These are phyloP conservation scores for Sinohyriopsis cumingii DNA, from an alignment of 2,888 invertebrate species.

Conservation along the genomic window DNA sequence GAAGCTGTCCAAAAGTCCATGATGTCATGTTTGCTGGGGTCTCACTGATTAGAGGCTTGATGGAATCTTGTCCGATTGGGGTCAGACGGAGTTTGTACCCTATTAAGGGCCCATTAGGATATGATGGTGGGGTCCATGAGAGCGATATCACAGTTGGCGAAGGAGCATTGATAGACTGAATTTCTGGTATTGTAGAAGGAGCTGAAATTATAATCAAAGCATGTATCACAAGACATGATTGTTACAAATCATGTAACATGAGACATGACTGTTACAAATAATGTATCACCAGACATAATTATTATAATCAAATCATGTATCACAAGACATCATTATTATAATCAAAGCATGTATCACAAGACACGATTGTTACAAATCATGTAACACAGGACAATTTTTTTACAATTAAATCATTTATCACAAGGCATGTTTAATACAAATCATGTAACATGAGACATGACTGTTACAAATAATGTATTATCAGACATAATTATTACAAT, in stretches of 20 bases:
- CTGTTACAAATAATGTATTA: too few species aligned
- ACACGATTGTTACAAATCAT: too few species aligned
- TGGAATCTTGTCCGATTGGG: constrained; percentile 69
- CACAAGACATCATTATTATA: too few species aligned
- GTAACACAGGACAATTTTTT: background rate
- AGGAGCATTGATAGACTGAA: constrained; percentile 77
- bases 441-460: too few species aligned
- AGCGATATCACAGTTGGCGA: constrained; percentile 88
- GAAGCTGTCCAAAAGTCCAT: constrained; percentile 59
- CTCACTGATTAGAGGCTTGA: constrained; percentile 41
- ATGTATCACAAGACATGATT: too few species aligned
- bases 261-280: background rate
- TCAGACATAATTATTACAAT: too few species aligned
- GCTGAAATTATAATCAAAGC: constrained; percentile 76
- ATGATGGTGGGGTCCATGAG: constrained; percentile 90
- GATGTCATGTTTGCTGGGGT: constrained; percentile 47
- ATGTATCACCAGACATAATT: too few species aligned
- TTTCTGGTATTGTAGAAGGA: constrained; percentile 82
- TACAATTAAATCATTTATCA: background rate
- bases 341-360: too few species aligned
- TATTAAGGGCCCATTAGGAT: constrained; percentile 89
- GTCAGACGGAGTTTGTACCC: constrained; percentile 86
- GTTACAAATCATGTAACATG: too few species aligned
- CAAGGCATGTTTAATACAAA: too few species aligned
- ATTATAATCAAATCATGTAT: too few species aligned